Evolutionary conservation across 2,888 invertebrate genomes (phyloP), one percentile per base, ranked within the genome.

Genomic region (Drosophila merina): DNA sequence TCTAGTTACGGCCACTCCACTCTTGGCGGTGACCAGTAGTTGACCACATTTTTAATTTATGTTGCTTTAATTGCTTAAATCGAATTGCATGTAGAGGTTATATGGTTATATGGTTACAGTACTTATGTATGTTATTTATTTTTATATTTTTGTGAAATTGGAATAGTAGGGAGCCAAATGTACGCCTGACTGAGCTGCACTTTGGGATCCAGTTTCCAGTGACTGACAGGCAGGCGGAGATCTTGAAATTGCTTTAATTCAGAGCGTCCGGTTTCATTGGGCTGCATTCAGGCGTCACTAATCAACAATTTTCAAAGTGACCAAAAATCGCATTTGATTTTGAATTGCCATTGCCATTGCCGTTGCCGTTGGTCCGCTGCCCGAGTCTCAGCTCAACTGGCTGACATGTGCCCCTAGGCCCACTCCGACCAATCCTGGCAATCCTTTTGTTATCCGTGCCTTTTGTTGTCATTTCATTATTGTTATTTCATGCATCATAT

Each of bases 401-500:
- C 51, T 62, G 49, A 57, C 62, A 62, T 60, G 42, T 60, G 33
- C 47, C 51, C 47, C 49, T 12, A 42, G 40, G 44, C 44, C 44
- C 44, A 10, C 28, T 50, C 10, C 49, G 31, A 4, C 40, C 40
- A 20, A 20, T 42, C 40, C 38, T 12, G 54, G 58, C 72, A 72
- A 85, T 75, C 75, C 86, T 81, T 85, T 83, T 83, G 82, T 85
- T 83, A 74, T 78, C 70, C 76, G 14, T 79, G 88, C 83, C 88
- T 85, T 82, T 87, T 83, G 82, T 87, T 83, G 82, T 83, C 88
- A 83, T 83, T 83, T 83, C 86, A 83, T 83, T 87, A 83, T 83
- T 83, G 82, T 83, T 83, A 83, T 83, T 83, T 87, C 82, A 87
- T 83, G 82, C 88, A 83, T 83, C 86, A 82, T 79, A 85, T 87